Conservation (phyloP, 2,888 invertebrate species). For the Leptopilina drosophilae region DNA sequence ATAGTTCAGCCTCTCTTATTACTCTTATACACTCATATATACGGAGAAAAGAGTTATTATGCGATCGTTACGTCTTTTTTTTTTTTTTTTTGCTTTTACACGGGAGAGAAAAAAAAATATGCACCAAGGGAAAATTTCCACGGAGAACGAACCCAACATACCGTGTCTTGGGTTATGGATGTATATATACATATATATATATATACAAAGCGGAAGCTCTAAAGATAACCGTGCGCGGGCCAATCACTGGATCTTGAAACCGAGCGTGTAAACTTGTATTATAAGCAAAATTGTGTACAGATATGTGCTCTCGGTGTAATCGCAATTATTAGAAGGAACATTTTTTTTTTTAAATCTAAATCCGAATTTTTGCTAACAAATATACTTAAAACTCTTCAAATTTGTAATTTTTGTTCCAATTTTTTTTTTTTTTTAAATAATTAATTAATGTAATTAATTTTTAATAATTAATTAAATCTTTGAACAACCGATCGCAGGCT, state of each 20-base stretch:
- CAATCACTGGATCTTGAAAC: constrained; percentile 19
- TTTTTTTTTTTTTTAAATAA: too few species aligned
- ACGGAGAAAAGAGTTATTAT: constrained; percentile 37
- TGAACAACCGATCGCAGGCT: too few species aligned
- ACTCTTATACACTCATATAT: constrained; percentile 26
- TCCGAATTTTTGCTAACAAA: too few species aligned
- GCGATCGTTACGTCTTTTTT: constrained; percentile 21
- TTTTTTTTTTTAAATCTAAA: too few species aligned
- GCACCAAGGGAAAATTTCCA: constrained; percentile 32
- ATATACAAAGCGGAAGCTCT: constrained; percentile 25
- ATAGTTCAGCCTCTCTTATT: constrained; percentile 33
- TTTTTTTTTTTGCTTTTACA: too few species aligned
- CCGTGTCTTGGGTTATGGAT: not conserved
- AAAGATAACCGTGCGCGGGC: constrained; percentile 14
- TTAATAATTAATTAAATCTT: too few species aligned
- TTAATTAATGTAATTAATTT: too few species aligned
- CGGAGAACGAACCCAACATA: constrained; percentile 1
- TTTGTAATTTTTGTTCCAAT: too few species aligned
- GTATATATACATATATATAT: not conserved
- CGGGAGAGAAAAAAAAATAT: not conserved
- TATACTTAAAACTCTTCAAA: too few species aligned
- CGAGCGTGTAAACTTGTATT: constrained; percentile 4
- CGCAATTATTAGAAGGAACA: not conserved
- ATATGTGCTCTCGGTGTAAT: not conserved
- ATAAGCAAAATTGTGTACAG: not conserved